A percentile compares a stretch with the other conserved stretches of the same genome.
Evolutionary conservation across 2,797 vertebrate genomes (phyloP).

Genomic region (Phoebastria nigripes): DNA sequence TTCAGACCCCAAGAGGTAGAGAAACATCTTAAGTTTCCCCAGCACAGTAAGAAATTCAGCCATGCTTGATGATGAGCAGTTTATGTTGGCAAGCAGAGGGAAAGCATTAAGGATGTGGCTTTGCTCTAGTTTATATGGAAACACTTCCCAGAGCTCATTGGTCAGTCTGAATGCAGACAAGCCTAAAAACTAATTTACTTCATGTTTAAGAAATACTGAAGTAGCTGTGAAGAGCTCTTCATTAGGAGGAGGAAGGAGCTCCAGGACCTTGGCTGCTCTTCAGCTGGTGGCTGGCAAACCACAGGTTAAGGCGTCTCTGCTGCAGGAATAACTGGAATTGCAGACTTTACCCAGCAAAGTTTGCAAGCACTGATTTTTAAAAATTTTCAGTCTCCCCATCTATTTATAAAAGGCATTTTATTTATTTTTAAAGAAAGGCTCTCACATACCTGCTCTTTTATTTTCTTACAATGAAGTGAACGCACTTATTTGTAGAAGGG

Average conservation of each 20-base stretch:
- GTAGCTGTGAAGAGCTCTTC: background rate
- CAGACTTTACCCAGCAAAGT: background rate
- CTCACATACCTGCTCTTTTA: background rate
- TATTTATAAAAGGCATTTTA: background rate
- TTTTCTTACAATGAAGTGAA: background rate
- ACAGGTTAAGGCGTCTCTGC: background rate
- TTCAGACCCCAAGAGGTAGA: background rate
- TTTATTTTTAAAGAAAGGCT: background rate
- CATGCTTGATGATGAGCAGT: background rate
- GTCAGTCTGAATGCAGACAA: background rate
- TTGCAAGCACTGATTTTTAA: background rate
- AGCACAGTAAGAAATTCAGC: background rate
- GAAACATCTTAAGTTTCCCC: constrained; percentile 21
- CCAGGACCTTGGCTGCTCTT: background rate
- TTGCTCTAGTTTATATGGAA: constrained; percentile 23
- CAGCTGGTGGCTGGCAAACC: background rate
- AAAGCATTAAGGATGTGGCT: constrained; percentile 40
- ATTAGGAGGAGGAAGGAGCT: background rate
- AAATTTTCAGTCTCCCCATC: background rate
- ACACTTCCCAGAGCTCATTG: constrained; percentile 16
- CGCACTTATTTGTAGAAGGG: background rate
- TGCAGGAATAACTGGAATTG: constrained; percentile 21
- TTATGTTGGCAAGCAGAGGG: background rate
- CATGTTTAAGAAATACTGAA: background rate
- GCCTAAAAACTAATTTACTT: background rate